Percentiles rank a stretch among this genome's conserved stretches.
These are phyloP conservation scores for Iselma pallidipennis DNA, from an alignment of 2,888 invertebrate genomes.

Conservation along the genomic window DNA sequence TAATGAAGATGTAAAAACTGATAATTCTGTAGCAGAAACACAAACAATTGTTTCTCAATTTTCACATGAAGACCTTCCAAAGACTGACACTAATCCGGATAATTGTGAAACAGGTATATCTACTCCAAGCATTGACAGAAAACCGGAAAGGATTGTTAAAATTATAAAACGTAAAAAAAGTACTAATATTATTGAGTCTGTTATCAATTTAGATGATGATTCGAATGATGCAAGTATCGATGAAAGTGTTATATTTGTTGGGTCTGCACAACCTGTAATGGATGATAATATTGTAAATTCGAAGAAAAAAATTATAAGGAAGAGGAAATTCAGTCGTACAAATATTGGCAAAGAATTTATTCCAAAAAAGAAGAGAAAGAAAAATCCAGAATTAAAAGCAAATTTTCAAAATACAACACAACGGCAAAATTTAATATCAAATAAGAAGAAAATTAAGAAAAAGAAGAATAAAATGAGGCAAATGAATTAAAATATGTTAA, in stretches of 20 bases:
- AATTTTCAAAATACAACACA: too few species aligned
- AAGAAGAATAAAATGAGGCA: too few species aligned
- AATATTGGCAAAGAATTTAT: too few species aligned
- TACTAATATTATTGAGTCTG: not conserved
- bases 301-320: not conserved
- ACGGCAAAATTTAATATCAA: too few species aligned
- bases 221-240: not conserved
- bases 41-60: not conserved
- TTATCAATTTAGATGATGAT: not conserved
- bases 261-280: not conserved
- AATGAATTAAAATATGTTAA: too few species aligned
- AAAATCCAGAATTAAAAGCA: too few species aligned
- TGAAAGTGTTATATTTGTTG: not conserved
- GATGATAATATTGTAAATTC: not conserved
- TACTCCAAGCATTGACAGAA: too few species aligned
- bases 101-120: too few species aligned
- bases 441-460: too few species aligned
- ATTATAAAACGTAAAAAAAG: not conserved
- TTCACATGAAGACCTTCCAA: not conserved
- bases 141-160: not conserved
- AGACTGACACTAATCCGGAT: not conserved
- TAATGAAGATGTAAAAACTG: not conserved
- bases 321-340: not conserved
- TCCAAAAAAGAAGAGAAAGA: not conserved
- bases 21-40: not conserved